A percentile compares a stretch with the other conserved stretches of the same genome.
Conservation (phyloP, 2,797 vertebrate genomes). For the Crenuchus spilurus region DNA sequence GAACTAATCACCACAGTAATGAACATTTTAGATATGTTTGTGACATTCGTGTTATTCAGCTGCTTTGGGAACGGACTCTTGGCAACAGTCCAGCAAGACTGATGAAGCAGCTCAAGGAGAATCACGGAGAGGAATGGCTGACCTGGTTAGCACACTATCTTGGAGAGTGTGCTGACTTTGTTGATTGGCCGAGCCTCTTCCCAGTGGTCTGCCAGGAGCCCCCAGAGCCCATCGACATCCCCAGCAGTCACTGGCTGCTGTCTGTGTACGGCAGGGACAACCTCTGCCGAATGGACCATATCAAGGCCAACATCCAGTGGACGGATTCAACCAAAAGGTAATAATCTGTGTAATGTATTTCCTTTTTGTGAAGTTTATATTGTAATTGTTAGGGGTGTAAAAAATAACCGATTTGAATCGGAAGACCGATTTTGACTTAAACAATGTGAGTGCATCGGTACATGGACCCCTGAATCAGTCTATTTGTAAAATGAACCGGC, state of each 20-base stretch:
- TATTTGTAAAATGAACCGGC: no score
- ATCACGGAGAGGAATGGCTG: conserved; percentile 38
- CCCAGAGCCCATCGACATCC: background rate
- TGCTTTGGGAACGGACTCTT: conserved; percentile 10
- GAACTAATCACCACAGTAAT: background rate
- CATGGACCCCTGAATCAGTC: no score
- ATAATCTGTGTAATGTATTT: no score
- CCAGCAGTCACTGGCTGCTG: background rate
- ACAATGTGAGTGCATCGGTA: no score
- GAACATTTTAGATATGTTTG: background rate
- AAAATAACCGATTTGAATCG: no score
- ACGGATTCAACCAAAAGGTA: conserved; percentile 30
- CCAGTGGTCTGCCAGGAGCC: conserved; percentile 1
- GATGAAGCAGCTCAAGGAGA: conserved; percentile 28
- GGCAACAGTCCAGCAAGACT: conserved; percentile 34
- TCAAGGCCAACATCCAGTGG: conserved; percentile 21
- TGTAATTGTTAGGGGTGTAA: no score
- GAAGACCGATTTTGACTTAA: no score
- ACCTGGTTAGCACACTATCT: conserved; percentile 1
- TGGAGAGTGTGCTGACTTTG: conserved; percentile 29
- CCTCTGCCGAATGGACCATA: background rate
- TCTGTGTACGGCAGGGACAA: conserved; percentile 12
- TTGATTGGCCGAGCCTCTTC: background rate
- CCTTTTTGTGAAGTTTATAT: no score
- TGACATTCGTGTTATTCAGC: background rate